Conservation (phyloP, 2,113 vertebrate species). For the Sardina pilchardus region DNA sequence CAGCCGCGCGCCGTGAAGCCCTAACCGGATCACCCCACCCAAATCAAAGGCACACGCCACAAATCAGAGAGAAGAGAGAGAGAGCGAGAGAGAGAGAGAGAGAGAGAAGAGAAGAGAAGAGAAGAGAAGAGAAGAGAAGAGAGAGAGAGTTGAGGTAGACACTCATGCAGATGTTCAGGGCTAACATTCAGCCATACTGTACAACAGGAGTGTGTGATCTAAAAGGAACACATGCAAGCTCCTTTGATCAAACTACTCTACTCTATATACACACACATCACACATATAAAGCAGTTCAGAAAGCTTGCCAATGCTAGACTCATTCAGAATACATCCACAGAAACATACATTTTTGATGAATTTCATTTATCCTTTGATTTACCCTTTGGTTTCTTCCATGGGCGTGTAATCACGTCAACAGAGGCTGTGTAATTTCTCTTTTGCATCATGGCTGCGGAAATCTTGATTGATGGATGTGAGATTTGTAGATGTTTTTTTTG, state of each 20-base stretch:
- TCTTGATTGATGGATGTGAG: slow-evolving; percentile 2
- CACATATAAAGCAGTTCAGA: neutral
- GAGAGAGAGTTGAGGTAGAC: neutral
- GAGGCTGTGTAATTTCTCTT: neutral
- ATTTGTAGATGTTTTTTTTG: neutral
- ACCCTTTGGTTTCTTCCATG: neutral
- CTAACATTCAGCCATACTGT: too few relatives aligned
- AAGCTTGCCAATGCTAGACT: neutral
- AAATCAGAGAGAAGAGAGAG: slow-evolving; percentile 29
- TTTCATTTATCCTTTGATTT: neutral
- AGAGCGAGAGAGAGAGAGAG: slow-evolving; percentile 38
- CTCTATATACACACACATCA: neutral
- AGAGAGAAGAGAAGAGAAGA: neutral
- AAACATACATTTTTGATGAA: neutral
- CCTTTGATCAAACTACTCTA: neutral
- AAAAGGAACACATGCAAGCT: neutral
- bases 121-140: neutral
- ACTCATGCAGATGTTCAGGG: neutral
- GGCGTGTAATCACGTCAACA: neutral
- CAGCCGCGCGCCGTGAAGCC: slow-evolving; percentile 38
- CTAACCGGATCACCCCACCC: slow-evolving; percentile 5
- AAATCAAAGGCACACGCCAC: slow-evolving; percentile 4
- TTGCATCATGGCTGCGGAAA: neutral
- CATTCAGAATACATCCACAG: neutral
- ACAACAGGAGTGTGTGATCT: neutral